Evolutionary conservation across 2,797 vertebrate genomes (phyloP).

Genomic region (Perodicticus potto): DNA sequence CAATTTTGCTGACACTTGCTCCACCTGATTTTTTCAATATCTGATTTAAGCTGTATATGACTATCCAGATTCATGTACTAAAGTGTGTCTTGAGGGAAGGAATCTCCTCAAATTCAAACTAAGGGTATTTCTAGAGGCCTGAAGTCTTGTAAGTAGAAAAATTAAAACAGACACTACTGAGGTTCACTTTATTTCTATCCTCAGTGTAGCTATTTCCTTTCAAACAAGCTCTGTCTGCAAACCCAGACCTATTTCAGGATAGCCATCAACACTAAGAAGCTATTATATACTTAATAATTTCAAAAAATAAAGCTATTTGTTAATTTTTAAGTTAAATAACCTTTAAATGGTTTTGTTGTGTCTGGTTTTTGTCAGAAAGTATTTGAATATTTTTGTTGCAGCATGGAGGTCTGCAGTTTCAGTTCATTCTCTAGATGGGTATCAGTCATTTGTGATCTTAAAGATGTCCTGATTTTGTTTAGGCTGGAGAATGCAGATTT

Average conservation of each 20-base stretch:
- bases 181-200: neutral
- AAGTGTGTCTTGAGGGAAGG: neutral
- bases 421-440: too few species aligned
- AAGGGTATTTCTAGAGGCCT: neutral
- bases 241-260: neutral
- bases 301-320: too few species aligned
- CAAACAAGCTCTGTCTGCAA: neutral
- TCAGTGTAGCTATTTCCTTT: neutral
- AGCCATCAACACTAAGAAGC: neutral
- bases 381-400: too few species aligned
- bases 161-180: neutral
- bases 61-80: neutral
- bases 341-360: too few species aligned
- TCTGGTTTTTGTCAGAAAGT: too few species aligned
- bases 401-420: too few species aligned
- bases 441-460: too few species aligned
- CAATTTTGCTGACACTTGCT: neutral
- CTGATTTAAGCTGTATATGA: neutral
- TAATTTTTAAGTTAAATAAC: too few species aligned
- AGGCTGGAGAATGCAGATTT: too few species aligned
- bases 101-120: neutral
- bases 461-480: too few species aligned
- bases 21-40: neutral
- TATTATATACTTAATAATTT: too few species aligned
- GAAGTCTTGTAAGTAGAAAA: neutral